These are phyloP conservation scores for Chloebia gouldiae DNA, from an alignment of 2,113 vertebrate genomes.

Conservation along the genomic window DNA sequence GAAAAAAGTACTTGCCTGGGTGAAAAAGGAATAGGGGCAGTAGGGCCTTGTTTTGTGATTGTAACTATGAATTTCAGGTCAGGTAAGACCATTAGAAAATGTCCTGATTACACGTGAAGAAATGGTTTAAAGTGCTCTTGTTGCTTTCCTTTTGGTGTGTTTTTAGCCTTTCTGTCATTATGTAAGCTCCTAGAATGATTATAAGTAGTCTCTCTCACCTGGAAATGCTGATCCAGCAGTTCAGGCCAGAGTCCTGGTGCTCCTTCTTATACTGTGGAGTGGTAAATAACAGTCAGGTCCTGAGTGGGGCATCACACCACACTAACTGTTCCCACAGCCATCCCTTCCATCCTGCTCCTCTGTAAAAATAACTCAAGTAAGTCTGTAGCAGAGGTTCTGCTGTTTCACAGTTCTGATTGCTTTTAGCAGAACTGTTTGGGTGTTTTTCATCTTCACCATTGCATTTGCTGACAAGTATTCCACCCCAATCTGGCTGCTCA, in stretches of 20 bases:
- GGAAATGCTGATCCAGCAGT: neutral
- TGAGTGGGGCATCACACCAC: neutral
- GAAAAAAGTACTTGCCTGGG: neutral
- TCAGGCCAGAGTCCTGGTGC: neutral
- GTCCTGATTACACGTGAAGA: neutral
- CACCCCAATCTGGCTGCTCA: neutral
- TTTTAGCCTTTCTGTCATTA: neutral
- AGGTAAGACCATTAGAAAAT: neutral
- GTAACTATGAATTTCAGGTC: neutral
- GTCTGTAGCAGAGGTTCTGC: neutral
- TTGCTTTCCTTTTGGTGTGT: neutral
- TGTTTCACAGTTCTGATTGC: neutral
- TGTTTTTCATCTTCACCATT: neutral
- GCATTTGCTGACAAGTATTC: neutral
- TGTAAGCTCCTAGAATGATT: neutral
- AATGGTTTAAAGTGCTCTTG: neutral
- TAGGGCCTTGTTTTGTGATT: neutral
- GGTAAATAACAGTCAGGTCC: neutral
- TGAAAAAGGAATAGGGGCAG: neutral
- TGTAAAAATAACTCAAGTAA: neutral
- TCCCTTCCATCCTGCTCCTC: neutral
- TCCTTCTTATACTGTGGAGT: neutral
- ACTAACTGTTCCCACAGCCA: neutral
- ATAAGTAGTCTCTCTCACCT: neutral
- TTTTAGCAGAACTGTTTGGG: neutral